Evolutionary conservation across 2,888 invertebrate species (phyloP), one percentile per base, ranked within the genome.

Genomic region (Agrochola litura): DNA sequence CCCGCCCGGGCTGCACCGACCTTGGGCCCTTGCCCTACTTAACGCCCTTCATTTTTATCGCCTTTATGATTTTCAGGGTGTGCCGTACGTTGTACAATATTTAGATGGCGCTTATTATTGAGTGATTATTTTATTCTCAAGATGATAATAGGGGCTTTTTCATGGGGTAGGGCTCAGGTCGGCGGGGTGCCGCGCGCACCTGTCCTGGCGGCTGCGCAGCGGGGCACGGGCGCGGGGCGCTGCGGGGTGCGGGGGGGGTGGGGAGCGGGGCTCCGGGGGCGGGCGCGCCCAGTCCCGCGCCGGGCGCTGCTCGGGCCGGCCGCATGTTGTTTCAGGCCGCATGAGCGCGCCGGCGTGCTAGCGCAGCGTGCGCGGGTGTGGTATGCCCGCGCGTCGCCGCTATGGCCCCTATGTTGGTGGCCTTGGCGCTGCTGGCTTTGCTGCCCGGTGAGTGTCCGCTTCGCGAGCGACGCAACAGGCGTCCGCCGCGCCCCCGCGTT

Each of bases 341-440:
- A 96, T 95, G 95, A 95, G 95, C 94, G 95, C 95, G 95, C 92
- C 95, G 92, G 93, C 93, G 95, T 96, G 95, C 95, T 96, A 96
- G 96, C 95, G 95, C 95, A 93, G 94, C 95, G 95, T 93, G 96
- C 96, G 96, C 96, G 96, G 95, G 95, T 95, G 96, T 95, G 96
- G 95, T 95, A 95, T 96, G 96, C 95, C 96, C 96, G 96, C 96
- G 96, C 96, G 94, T 92, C 93, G 93, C 94, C 93, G 95, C 92
- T 92, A 96, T 96, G 96, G 95, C 94, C 95, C 93, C 94, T 90
- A 88, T 96, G 91, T 90, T 96, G 93, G 94, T 92, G 95, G 95
- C 95, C 94, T 90, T 95, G 93, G 95, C 95, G 94, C 95, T 96
- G 91, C 92, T 96, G 92, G 94, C 95, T 92, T 92, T 96, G 91